Percentiles rank a stretch among this genome's conserved stretches.
phyloP scores from a whole-genome alignment of 1,140 invertebrate genomes.

The Drosophila pachea region DNA sequence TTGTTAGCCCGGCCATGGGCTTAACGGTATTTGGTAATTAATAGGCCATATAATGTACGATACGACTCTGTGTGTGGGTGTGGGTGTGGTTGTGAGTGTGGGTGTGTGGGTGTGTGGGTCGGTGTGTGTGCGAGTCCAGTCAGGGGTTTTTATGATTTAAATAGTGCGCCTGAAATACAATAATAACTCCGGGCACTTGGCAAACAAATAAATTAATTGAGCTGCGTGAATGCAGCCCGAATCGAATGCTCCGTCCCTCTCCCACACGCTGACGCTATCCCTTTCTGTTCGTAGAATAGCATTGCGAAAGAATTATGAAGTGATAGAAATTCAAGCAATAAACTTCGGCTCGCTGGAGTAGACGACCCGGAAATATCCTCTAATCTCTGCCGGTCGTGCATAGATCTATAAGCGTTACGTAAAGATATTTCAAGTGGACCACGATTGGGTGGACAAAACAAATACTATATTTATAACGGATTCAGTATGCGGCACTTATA shows the following conservation, averaged over 20 bases:
- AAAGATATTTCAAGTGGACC: too few relatives aligned
- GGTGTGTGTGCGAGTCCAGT: neutral
- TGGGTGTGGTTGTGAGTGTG: neutral
- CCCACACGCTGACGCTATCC: neutral
- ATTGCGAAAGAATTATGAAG: conserved; percentile 66
- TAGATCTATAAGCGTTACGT: too few relatives aligned
- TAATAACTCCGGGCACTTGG: conserved; percentile 53
- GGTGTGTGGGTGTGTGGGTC: neutral
- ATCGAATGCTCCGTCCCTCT: neutral
- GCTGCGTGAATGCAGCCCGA: conserved; percentile 27
- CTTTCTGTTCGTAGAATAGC: conserved; percentile 16
- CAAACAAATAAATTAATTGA: conserved; percentile 75
- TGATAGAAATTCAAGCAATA: conserved; percentile 53
- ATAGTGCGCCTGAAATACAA: conserved; percentile 67
- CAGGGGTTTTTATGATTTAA: conserved; percentile 60
- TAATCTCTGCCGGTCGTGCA: too few relatives aligned
- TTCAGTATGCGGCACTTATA: neutral
- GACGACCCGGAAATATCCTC: too few relatives aligned
- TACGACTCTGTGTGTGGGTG: conserved; percentile 22
- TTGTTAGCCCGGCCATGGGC: conserved; percentile 49
- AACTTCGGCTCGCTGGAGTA: neutral
- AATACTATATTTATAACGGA: too few relatives aligned
- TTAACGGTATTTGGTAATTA: conserved; percentile 72
- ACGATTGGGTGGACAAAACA: too few relatives aligned
- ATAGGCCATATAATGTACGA: conserved; percentile 76